A percentile compares a stretch with the other conserved stretches of the same genome.
phyloP scores from a whole-genome alignment of 2,888 invertebrate species.

The Tetropium fuscum region DNA sequence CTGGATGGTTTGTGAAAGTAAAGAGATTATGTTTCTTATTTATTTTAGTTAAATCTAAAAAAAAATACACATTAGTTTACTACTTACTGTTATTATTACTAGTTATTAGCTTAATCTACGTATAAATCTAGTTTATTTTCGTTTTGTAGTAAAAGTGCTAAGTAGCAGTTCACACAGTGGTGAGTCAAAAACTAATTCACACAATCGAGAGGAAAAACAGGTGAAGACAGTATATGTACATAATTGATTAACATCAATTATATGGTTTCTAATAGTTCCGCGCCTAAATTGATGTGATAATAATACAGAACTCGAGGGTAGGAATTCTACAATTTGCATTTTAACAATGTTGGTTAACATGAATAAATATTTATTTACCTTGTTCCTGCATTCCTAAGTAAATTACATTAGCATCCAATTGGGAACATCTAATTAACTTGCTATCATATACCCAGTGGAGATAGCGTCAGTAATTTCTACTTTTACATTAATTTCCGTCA shows the following conservation, averaged over 20 bases:
- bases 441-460: constrained; percentile 23
- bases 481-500: constrained; percentile 37
- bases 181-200: too few species aligned
- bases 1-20: too few species aligned
- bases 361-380: constrained; percentile 54
- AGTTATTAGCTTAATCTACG: too few species aligned
- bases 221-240: not conserved
- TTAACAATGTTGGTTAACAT: constrained; percentile 53
- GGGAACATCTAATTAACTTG: constrained; percentile 47
- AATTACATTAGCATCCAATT: constrained; percentile 53
- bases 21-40: too few species aligned
- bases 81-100: too few species aligned
- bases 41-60: too few species aligned
- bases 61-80: too few species aligned
- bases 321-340: constrained; percentile 54
- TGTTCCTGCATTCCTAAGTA: constrained; percentile 51
- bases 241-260: constrained; percentile 14
- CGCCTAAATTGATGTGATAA: constrained; percentile 38
- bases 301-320: constrained; percentile 45
- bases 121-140: too few species aligned
- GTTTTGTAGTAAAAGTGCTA: too few species aligned
- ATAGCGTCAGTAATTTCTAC: constrained; percentile 33
- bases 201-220: too few species aligned
- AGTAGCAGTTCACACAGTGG: too few species aligned
- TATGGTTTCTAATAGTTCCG: constrained; percentile 38